Percentiles rank a stretch among this genome's conserved stretches.
phyloP scores from a whole-genome alignment of 2,113 vertebrate species.

The Sciurus niger region DNA sequence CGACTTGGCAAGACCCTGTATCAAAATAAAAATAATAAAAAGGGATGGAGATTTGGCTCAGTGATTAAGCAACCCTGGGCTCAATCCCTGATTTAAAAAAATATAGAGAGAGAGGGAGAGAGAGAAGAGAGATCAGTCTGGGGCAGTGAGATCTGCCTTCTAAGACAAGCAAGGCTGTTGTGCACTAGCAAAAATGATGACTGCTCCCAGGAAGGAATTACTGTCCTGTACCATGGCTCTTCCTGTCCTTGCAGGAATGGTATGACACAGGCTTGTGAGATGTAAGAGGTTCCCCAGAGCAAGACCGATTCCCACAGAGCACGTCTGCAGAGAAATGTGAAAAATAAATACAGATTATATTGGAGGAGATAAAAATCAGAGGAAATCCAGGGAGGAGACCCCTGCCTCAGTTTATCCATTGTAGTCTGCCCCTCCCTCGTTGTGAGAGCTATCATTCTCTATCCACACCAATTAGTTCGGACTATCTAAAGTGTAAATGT shows the following conservation, averaged over 20 bases:
- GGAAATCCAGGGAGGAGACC: neutral
- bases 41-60: too few relatives aligned
- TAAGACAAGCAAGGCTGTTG: neutral
- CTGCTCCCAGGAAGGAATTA: neutral
- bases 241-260: neutral
- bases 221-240: neutral
- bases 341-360: neutral
- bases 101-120: neutral
- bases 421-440: accelerated
- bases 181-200: neutral
- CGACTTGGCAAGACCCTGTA: too few relatives aligned
- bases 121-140: neutral
- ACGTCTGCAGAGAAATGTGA: neutral
- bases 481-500: neutral
- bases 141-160: neutral
- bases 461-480: neutral
- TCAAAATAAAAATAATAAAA: too few relatives aligned
- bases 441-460: neutral
- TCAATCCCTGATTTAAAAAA: neutral
- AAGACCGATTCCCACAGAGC: neutral
- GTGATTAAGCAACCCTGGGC: too few relatives aligned
- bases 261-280: neutral
- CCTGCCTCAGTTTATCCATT: neutral
- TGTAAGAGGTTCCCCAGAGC: neutral
- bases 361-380: neutral